Evolutionary conservation across 1,140 invertebrate genomes (phyloP).

Genomic region (Zelostemma sp.): DNA sequence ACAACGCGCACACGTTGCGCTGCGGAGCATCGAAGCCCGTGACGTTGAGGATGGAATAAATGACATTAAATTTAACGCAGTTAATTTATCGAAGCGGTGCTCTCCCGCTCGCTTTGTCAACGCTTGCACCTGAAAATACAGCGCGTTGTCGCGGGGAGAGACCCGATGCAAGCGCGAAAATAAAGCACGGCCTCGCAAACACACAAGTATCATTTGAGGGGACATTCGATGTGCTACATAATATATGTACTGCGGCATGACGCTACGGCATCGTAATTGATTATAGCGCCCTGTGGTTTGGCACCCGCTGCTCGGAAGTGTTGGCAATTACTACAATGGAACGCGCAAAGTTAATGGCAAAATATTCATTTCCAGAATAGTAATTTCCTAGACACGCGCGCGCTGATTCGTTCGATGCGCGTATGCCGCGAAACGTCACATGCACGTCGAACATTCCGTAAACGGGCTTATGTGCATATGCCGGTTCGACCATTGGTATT

Average conservation of each 20-base stretch:
- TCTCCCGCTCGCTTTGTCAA: slow-evolving; percentile 31
- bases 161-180: slow-evolving; percentile 16
- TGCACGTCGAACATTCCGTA: slow-evolving; percentile 15
- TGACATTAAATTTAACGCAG: slow-evolving; percentile 62
- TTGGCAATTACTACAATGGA: slow-evolving; percentile 65
- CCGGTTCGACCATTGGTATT: slow-evolving; percentile 32
- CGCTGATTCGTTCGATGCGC: slow-evolving; percentile 19
- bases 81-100: slow-evolving; percentile 59
- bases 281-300: slow-evolving; percentile 64
- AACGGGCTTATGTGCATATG: slow-evolving; percentile 16
- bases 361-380: slow-evolving; percentile 63
- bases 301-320: slow-evolving; percentile 63
- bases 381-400: slow-evolving; percentile 27
- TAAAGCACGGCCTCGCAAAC: slow-evolving; percentile 50
- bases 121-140: slow-evolving; percentile 19
- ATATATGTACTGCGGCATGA: slow-evolving; percentile 62
- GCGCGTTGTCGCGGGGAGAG: slow-evolving; percentile 21
- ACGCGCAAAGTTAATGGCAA: slow-evolving; percentile 64
- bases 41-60: slow-evolving; percentile 51
- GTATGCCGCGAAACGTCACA: slow-evolving; percentile 20
- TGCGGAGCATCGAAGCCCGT: slow-evolving; percentile 15
- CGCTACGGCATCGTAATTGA: slow-evolving; percentile 60
- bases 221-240: slow-evolving; percentile 61
- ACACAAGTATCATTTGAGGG: slow-evolving; percentile 61
- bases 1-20: slow-evolving; percentile 1